Conservation (phyloP, 2,113 vertebrate species). For the Corythaeola cristata region DNA sequence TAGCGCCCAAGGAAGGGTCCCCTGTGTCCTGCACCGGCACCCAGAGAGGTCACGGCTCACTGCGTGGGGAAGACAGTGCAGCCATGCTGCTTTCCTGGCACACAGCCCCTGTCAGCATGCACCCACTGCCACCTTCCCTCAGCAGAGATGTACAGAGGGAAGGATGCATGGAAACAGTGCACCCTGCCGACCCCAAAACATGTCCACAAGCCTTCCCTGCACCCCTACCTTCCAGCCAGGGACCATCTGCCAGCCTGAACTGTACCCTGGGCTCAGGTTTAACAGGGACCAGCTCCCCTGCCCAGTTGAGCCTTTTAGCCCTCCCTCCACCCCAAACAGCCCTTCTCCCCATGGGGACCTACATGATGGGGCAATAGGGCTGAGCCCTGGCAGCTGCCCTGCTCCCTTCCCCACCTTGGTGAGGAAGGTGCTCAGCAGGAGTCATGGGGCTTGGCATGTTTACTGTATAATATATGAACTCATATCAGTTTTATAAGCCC, state of each 20-base stretch:
- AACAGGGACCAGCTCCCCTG: not conserved
- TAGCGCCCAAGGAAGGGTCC: not conserved
- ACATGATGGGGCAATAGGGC: not conserved
- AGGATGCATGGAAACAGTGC: not conserved
- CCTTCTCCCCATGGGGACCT: not conserved
- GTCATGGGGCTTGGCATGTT: not conserved
- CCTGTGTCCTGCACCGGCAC: not conserved
- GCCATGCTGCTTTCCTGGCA: not conserved
- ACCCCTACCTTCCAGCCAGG: not conserved
- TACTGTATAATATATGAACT: conserved; percentile 35
- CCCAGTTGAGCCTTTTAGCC: not conserved
- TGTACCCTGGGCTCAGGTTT: not conserved
- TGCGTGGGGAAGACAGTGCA: too few relatives aligned
- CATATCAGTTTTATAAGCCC: conserved; percentile 25
- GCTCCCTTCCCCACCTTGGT: not conserved
- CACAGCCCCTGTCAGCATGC: not conserved
- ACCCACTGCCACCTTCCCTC: not conserved
- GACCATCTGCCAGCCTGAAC: not conserved
- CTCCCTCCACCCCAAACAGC: not conserved
- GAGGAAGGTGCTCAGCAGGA: not conserved
- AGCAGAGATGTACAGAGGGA: not conserved
- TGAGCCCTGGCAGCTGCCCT: not conserved
- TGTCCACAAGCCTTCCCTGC: not conserved
- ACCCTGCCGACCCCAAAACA: not conserved
- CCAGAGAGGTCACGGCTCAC: not conserved